Conservation (phyloP, 2,888 invertebrate species). For the Diadegma fenestrale region DNA sequence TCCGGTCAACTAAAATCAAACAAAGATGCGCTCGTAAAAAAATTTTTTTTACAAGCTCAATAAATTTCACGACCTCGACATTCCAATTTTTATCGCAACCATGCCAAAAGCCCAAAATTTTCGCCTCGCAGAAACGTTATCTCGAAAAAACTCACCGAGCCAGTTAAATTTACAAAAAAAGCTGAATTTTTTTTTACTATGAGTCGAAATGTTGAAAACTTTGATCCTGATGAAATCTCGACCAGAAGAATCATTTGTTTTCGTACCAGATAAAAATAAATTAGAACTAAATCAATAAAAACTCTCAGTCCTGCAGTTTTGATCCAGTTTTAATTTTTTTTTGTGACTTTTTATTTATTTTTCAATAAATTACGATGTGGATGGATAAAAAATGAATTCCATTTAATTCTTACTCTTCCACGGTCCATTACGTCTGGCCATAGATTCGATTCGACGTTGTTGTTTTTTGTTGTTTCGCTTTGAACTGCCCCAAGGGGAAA, state of each 20-base stretch:
- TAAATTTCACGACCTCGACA: slow-evolving; percentile 24
- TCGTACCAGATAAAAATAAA: not conserved
- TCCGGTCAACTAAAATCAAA: slow-evolving; percentile 17
- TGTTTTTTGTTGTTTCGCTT: slow-evolving; percentile 13
- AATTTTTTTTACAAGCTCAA: slow-evolving; percentile 32
- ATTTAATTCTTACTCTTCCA: slow-evolving; percentile 6
- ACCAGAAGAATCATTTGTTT: not conserved
- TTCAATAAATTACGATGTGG: not conserved
- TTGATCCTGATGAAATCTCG: not conserved
- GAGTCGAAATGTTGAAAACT: not conserved
- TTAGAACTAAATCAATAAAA: not conserved
- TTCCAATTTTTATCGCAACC: slow-evolving; percentile 12
- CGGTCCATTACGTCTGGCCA: slow-evolving; percentile 23
- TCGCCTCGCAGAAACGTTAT: not conserved
- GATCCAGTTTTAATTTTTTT: not conserved
- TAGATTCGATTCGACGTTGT: not conserved
- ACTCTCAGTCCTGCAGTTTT: not conserved
- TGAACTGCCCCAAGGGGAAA: slow-evolving; percentile 30
- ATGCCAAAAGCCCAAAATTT: slow-evolving; percentile 18
- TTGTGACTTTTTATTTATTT: not conserved
- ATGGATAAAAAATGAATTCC: not conserved
- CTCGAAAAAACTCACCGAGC: not conserved
- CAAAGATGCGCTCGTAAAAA: not conserved
- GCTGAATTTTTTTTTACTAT: too few relatives aligned
- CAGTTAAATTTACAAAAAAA: slow-evolving; percentile 4